phyloP scores from a whole-genome alignment of 2,113 vertebrate genomes.

The Falco punctatus region DNA sequence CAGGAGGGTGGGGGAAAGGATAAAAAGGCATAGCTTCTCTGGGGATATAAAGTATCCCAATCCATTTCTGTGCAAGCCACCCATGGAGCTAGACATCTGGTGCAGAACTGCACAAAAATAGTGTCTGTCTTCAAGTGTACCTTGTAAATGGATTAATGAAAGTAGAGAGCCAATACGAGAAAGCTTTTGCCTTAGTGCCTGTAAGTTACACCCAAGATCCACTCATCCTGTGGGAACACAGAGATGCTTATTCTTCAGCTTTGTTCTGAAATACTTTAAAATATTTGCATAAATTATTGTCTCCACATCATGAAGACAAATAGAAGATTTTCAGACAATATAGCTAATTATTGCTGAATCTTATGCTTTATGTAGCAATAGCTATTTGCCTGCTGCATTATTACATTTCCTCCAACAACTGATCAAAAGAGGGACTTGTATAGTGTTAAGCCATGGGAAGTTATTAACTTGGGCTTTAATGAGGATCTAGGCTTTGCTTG shows the following conservation, averaged over 20 bases:
- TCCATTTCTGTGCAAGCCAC: background rate
- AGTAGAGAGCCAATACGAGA: background rate
- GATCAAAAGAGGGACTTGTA: background rate
- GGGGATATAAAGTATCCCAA: background rate
- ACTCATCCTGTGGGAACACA: background rate
- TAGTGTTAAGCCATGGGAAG: background rate
- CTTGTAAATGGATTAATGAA: background rate
- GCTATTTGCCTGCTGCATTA: background rate
- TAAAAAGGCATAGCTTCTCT: background rate
- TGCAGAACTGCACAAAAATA: background rate
- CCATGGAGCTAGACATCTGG: background rate
- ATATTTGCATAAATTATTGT: background rate
- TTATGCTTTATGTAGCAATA: background rate
- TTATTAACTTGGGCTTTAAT: background rate
- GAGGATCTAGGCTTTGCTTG: background rate
- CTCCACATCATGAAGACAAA: background rate
- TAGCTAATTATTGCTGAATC: background rate
- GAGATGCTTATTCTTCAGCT: background rate
- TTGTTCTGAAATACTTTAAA: background rate
- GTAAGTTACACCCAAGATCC: background rate
- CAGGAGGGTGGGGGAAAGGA: accelerated
- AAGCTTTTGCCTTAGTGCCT: background rate
- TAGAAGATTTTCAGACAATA: background rate
- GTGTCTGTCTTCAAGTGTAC: background rate
- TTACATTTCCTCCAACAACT: background rate